Evolutionary conservation across 53 echinoderm and acorn worm genomes (phyloP), one percentile per base, ranked within the genome.

Genomic region (Arbacia lixula): DNA sequence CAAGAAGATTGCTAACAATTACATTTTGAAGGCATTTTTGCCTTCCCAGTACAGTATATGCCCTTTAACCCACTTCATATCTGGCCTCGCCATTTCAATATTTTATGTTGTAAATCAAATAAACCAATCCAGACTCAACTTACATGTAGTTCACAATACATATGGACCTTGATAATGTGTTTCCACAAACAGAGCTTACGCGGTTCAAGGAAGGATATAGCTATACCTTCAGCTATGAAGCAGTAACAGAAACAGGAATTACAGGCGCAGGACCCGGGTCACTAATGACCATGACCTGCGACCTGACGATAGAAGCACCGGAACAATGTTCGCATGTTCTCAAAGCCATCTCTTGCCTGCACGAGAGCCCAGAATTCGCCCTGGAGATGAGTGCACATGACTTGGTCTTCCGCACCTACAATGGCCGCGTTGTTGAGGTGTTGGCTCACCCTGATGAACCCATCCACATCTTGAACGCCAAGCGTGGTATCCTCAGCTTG

Each of bases 391-490:
- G 35, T 27, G 71, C 37, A 17, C 62, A 93, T 74, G 83, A 84
- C 14, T 20, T 90, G 30, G 53, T 79, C 27, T 52, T 88, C 61
- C 80, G 64, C 36, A 84, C 83, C 40, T 65, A 88, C 61, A 85
- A 83, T 64, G 90, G 93, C n/a, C 79, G 34, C 16, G 55, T 93
- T 35, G 50, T 40, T 30, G 85, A 72, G 43, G 32, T 93, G 37
- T 43, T 78, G 37, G 58, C 90, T 3, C 85, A 91, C 38, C 62
- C 67, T 42, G 83, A 80, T 19, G 93, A 93, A 46, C 85, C 90
- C n/a, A 25, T 91, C 42, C 57, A 85, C 75, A 86, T 93, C 62
- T 67, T 85, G 36, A 93, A 93, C 86, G 64, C 80, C 46, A 93
- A 91, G 85, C 85, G 85, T 29, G 93, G 93, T 68, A 88, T 93